Evolutionary conservation across 2,113 vertebrate genomes (phyloP).

Genomic region (Pteropus alecto): DNA sequence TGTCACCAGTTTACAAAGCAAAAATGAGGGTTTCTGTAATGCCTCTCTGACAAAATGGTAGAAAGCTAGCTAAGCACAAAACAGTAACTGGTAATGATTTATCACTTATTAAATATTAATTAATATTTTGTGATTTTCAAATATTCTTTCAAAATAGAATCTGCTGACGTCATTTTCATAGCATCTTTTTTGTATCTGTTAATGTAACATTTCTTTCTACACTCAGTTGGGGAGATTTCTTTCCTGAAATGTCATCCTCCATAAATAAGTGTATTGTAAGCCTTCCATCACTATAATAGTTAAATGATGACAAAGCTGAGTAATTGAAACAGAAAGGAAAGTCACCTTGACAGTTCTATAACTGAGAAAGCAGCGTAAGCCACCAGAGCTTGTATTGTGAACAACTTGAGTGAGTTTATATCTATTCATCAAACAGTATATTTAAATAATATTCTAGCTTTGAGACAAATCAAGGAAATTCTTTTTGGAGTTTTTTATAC

Average conservation of each 20-base stretch:
- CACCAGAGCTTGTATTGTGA: slow-evolving; percentile 65
- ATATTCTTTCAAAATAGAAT: slow-evolving; percentile 56
- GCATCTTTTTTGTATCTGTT: slow-evolving; percentile 67
- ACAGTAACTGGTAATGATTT: neutral
- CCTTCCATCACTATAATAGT: slow-evolving; percentile 83
- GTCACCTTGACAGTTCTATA: slow-evolving; percentile 80
- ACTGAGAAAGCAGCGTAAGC: slow-evolving; percentile 73
- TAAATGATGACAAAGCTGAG: slow-evolving; percentile 77
- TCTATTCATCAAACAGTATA: slow-evolving; percentile 55
- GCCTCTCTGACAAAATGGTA: neutral
- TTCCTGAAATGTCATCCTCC: slow-evolving; percentile 76
- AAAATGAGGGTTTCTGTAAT: neutral
- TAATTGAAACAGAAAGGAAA: slow-evolving; percentile 80
- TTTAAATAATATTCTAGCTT: slow-evolving; percentile 70
- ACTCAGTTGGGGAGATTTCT: slow-evolving; percentile 30
- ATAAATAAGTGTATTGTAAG: slow-evolving; percentile 72
- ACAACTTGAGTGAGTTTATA: slow-evolving; percentile 64
- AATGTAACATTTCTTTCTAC: slow-evolving; percentile 74
- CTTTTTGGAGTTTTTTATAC: slow-evolving; percentile 14
- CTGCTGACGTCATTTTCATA: slow-evolving; percentile 64
- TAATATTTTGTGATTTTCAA: slow-evolving; percentile 53
- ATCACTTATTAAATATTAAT: slow-evolving; percentile 35
- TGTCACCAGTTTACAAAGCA: slow-evolving; percentile 19
- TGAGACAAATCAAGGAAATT: slow-evolving; percentile 62
- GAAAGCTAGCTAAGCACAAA: slow-evolving; percentile 43